phyloP scores from a whole-genome alignment of 2,113 vertebrate species.

The Rhinolophus sinicus region DNA sequence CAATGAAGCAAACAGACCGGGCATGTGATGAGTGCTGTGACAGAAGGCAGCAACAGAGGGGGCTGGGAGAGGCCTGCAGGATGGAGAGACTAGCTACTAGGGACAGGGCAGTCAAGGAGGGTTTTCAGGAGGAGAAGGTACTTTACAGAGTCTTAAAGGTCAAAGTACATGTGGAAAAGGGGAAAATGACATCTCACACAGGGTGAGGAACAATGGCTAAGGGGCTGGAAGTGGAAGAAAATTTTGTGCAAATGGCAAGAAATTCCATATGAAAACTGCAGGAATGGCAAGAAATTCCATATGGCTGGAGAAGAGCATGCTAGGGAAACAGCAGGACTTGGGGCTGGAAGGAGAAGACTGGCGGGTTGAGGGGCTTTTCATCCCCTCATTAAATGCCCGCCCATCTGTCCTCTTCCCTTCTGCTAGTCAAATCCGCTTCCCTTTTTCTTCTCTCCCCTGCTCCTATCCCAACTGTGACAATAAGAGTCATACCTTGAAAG shows the following conservation, averaged over 20 bases:
- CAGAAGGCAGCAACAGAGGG: background rate
- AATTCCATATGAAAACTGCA: background rate
- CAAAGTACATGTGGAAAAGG: background rate
- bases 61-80: background rate
- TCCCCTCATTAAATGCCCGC: background rate
- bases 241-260: background rate
- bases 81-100: background rate
- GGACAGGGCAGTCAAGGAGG: background rate
- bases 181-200: background rate
- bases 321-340: background rate
- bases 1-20: background rate
- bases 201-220: background rate
- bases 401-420: background rate
- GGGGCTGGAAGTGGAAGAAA: background rate
- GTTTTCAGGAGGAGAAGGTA: background rate
- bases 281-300: background rate
- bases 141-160: background rate
- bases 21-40: background rate
- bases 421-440: background rate
- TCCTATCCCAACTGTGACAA: background rate
- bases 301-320: background rate
- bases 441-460: background rate
- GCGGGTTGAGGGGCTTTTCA: background rate
- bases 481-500: background rate
- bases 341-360: background rate